Base-by-base conservation (phyloP, 2,113 vertebrate species). In the Gymnobelideus leadbeateri region DNA sequence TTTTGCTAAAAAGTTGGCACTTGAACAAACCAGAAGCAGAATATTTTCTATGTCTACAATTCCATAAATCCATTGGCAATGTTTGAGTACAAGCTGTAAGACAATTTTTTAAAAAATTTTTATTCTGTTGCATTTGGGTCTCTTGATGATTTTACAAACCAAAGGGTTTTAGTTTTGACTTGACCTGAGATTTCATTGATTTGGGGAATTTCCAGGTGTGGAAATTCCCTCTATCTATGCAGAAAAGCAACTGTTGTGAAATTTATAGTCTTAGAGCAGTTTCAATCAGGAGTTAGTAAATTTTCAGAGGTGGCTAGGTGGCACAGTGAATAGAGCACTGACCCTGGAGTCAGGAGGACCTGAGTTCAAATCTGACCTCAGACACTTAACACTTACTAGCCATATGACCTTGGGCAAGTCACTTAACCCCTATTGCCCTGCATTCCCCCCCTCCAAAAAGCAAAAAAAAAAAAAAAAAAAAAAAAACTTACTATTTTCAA, bases 1-100 rank as follows among this genome's bases (percentile, higher is more conserved):
- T 96, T 96, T 92, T 93, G 93, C 43, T 89, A 84, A 91, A 57
- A 31, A 93, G 89, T 53, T 54, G 77, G 68, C 94, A 96, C 94
- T 89, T 96, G 91, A 93, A 68, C 61, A 84, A 52, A 89, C 12
- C 84, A 68, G 37, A 68, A 89, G 94, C n/a, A 92, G 25, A 94
- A 53, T 93, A 92, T 96, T 95, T 96, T 25, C 92, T 84, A 1
- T 91, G 95, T 93, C 49, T 89, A 91, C 47, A 10, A 51, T 91
- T 52, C 89, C 91, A 55, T 16, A 92, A 31, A 24, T 61, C 2
- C 92, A 19, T 31, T 5, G 1, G 49, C 77, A 94, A 94, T 93
- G 37, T 89, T n/a, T 43, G 37, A 21, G 16, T 93, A 89, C 19
- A 92, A 91, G 57, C 92, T 94, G 23, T 37, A 10, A 21, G 28